Conservation (phyloP, 1,140 invertebrate species). For the Achroia grisella region DNA sequence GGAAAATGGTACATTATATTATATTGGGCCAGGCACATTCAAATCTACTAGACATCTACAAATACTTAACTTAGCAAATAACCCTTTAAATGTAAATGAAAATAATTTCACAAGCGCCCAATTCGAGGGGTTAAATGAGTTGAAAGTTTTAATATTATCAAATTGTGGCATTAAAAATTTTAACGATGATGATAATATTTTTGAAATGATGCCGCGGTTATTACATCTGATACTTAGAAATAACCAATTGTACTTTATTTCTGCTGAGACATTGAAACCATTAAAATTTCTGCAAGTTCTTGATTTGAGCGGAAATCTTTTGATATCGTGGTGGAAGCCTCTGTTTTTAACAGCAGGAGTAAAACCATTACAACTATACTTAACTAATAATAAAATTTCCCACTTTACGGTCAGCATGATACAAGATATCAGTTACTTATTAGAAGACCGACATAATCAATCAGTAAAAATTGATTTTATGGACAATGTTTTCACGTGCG, state of each 20-base stretch:
- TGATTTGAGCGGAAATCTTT: constrained; percentile 68
- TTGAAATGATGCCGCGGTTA: constrained; percentile 67
- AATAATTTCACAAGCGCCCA: constrained; percentile 43
- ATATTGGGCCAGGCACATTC: constrained; percentile 63
- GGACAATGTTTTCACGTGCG: constrained; percentile 74
- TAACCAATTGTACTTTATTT: constrained; percentile 65
- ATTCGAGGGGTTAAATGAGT: constrained; percentile 67
- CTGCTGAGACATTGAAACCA: constrained; percentile 52
- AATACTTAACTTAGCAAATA: constrained; percentile 72
- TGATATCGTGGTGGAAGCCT: constrained; percentile 67
- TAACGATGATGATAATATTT: constrained; percentile 64
- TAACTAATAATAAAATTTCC: constrained; percentile 73
- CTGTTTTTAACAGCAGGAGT: constrained; percentile 57
- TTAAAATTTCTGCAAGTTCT: constrained; percentile 59
- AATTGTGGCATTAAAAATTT: constrained; percentile 69
- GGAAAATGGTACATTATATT: constrained; percentile 69
- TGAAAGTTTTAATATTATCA: constrained; percentile 65
- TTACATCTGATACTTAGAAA: constrained; percentile 67
- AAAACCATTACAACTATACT: constrained; percentile 41
- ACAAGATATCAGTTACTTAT: constrained; percentile 67
- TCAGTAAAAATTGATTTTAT: constrained; percentile 57
- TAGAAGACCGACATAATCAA: constrained; percentile 33
- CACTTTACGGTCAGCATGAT: constrained; percentile 74
- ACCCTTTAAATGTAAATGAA: constrained; percentile 56
- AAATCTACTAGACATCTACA: constrained; percentile 51